Percentiles rank a stretch among this genome's conserved stretches.
These are phyloP conservation scores for Peromyscus eremicus DNA, from an alignment of 2,797 vertebrate genomes.

Conservation along the genomic window DNA sequence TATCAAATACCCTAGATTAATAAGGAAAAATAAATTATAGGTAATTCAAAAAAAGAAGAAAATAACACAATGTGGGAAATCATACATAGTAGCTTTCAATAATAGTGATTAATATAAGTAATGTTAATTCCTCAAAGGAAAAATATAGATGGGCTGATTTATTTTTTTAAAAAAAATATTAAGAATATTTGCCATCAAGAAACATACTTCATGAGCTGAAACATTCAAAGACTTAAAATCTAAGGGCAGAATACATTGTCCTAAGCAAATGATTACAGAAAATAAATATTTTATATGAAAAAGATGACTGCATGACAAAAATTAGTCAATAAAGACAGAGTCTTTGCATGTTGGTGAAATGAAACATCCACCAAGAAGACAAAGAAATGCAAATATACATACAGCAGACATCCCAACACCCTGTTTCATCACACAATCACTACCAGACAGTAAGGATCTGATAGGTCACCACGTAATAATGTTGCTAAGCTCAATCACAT, in stretches of 20 bases:
- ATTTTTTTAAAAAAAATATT: too few relatives aligned
- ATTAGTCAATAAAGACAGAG: not conserved
- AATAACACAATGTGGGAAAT: not conserved
- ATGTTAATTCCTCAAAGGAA: not conserved
- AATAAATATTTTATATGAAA: not conserved
- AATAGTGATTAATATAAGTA: not conserved
- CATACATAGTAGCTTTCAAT: not conserved
- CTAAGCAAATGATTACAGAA: not conserved
- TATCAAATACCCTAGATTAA: not conserved
- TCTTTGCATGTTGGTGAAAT: not conserved
- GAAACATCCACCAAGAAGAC: not conserved
- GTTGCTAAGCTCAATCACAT: not conserved
- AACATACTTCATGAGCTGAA: not conserved
- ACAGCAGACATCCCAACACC: not conserved
- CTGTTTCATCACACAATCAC: not conserved
- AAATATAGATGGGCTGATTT: not conserved
- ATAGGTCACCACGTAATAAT: not conserved
- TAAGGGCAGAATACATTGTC: not conserved
- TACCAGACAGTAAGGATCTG: not conserved
- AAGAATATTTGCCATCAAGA: not conserved
- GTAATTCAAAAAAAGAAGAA: not conserved
- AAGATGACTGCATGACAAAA: not conserved
- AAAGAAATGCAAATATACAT: not conserved
- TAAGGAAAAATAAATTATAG: not conserved
- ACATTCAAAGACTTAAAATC: not conserved